Conservation (phyloP, 2,888 invertebrate species). For the Thelaira solivaga region DNA sequence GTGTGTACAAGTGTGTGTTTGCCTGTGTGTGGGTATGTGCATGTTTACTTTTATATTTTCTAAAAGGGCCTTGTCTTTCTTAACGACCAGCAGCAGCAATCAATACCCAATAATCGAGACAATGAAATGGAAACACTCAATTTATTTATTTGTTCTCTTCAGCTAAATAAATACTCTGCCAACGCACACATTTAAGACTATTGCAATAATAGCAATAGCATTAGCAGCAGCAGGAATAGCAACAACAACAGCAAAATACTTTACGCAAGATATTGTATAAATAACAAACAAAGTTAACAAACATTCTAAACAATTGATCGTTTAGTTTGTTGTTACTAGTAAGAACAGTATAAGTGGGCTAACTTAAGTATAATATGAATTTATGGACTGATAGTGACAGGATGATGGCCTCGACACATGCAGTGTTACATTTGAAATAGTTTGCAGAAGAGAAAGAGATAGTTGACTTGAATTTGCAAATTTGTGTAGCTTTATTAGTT, state of each 20-base stretch:
- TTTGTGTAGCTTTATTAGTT: no score
- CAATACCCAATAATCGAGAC: slow-evolving; percentile 38
- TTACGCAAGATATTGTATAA: slow-evolving; percentile 27
- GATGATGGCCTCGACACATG: no score
- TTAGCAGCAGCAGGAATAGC: neutral
- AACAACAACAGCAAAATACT: no score
- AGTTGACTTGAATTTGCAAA: no score
- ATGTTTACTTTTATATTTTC: slow-evolving; percentile 13
- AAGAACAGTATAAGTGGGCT: neutral
- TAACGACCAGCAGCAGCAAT: slow-evolving; percentile 24
- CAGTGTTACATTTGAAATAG: no score
- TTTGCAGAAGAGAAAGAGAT: no score
- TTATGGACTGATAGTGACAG: no score
- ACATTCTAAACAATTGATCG: slow-evolving; percentile 46
- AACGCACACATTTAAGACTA: neutral
- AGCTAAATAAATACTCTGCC: slow-evolving; percentile 11
- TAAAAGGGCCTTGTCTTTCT: slow-evolving; percentile 45
- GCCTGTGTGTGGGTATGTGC: neutral
- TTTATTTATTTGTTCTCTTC: slow-evolving; percentile 54
- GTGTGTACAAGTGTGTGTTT: neutral
- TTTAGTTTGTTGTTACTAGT: slow-evolving; percentile 28
- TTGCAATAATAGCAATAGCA: neutral
- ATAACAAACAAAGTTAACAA: slow-evolving; percentile 6
- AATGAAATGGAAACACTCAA: slow-evolving; percentile 29
- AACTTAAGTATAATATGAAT: neutral